phyloP scores from a whole-genome alignment of 2,888 invertebrate species.

The Lepidocyrtinus sp. region DNA sequence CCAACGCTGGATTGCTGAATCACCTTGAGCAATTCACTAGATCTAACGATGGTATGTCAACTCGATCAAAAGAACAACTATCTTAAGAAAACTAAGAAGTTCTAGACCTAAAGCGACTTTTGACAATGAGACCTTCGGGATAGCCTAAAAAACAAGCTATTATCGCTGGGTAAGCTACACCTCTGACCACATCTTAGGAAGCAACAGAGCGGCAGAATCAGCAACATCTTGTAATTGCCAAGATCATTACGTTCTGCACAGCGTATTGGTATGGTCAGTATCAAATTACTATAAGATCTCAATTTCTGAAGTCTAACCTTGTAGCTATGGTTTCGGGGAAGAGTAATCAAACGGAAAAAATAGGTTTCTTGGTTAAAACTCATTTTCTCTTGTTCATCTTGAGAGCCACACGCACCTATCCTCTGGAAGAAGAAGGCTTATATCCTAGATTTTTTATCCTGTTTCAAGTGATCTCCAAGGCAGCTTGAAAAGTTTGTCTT shows the following conservation, averaged over 20 bases:
- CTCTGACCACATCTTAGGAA: constrained; percentile 5
- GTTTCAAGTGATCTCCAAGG: background rate
- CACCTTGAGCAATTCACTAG: background rate
- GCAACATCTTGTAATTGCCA: constrained; percentile 42
- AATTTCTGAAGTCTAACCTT: background rate
- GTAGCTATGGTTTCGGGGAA: background rate
- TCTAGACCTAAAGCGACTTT: background rate
- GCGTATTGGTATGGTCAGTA: background rate
- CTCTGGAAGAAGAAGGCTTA: too few relatives aligned
- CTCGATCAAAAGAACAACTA: too few relatives aligned
- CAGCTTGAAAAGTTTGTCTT: background rate
- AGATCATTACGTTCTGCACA: background rate
- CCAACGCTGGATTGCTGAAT: background rate
- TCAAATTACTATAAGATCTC: constrained; percentile 11
- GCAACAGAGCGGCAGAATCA: constrained; percentile 37
- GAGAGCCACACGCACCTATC: background rate
- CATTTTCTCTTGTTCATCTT: background rate
- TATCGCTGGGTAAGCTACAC: background rate
- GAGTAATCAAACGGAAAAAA: background rate
- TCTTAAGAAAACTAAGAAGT: background rate
- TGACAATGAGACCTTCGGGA: constrained; percentile 54
- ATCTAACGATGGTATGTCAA: background rate
- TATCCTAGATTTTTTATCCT: too few relatives aligned
- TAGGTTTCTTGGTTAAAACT: background rate
- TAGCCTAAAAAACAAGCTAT: background rate